A percentile compares a stretch with the other conserved stretches of the same genome.
Evolutionary conservation across 2,113 vertebrate genomes (phyloP).

Genomic region (Daboia siamensis): DNA sequence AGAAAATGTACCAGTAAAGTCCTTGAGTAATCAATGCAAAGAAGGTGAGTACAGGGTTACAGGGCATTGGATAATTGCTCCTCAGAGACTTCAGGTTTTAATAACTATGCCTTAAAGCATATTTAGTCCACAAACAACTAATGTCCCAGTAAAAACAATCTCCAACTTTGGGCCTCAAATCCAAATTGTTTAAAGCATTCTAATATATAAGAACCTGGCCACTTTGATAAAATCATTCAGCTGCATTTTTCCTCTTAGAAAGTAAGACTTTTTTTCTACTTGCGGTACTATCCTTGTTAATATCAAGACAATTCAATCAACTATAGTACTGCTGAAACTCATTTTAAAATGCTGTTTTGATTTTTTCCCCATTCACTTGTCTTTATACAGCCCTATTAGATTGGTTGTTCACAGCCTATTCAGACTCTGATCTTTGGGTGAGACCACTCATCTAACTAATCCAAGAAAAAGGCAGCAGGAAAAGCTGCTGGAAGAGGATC

Average conservation of each 20-base stretch:
- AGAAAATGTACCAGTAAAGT: neutral
- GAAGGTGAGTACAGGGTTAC: neutral
- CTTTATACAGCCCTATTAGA: neutral
- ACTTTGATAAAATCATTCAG: neutral
- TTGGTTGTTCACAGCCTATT: neutral
- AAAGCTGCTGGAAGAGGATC: neutral
- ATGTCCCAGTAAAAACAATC: neutral
- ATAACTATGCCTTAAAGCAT: neutral
- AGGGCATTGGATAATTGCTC: neutral
- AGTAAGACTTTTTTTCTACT: neutral
- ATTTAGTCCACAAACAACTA: neutral
- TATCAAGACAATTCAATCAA: neutral
- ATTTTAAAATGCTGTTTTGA: neutral
- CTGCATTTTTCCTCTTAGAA: neutral
- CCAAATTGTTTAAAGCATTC: neutral
- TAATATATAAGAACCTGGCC: neutral
- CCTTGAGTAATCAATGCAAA: neutral
- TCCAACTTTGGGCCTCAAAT: constrained; percentile 5
- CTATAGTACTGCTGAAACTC: neutral
- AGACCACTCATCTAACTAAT: neutral
- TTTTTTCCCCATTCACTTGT: neutral
- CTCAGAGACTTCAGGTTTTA: neutral
- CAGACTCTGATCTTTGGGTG: neutral
- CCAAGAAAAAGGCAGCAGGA: neutral
- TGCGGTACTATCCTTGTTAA: constrained; percentile 16